Percentiles rank a stretch among this genome's conserved stretches.
Conservation (phyloP, 1,140 invertebrate genomes). For the Drosophila grimshawi region DNA sequence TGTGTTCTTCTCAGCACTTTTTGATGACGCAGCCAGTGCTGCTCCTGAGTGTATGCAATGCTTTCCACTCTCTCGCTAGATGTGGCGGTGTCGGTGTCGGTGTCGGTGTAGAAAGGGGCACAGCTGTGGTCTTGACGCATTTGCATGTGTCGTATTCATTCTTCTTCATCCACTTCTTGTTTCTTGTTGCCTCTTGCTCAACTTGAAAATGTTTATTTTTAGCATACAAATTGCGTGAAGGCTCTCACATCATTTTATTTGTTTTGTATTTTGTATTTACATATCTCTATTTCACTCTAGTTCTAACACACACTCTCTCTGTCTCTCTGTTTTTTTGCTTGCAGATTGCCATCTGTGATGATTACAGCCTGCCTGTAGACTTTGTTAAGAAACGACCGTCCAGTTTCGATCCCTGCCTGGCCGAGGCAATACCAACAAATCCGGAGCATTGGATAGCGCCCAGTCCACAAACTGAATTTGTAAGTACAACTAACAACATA, state of each 20-base stretch:
- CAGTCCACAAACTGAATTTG: slow-evolving; percentile 87
- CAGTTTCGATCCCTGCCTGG: slow-evolving; percentile 86
- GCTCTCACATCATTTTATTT: background rate
- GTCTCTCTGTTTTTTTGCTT: slow-evolving; percentile 75
- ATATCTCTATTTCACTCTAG: background rate
- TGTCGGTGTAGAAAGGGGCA: slow-evolving; percentile 12
- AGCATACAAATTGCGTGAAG: slow-evolving; percentile 34
- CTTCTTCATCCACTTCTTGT: slow-evolving; percentile 23
- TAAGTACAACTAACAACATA: slow-evolving; percentile 81
- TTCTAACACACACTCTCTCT: slow-evolving; percentile 4
- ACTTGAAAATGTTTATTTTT: slow-evolving; percentile 51
- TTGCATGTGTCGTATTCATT: slow-evolving; percentile 41
- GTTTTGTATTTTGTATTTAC: background rate
- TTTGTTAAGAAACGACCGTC: slow-evolving; percentile 89
- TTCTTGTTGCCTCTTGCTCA: slow-evolving; percentile 20
- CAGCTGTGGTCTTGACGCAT: slow-evolving; percentile 14
- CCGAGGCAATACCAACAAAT: slow-evolving; percentile 85
- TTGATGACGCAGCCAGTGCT: slow-evolving; percentile 70
- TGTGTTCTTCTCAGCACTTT: slow-evolving; percentile 67
- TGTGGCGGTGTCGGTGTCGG: slow-evolving; percentile 2
- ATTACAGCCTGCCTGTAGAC: slow-evolving; percentile 92
- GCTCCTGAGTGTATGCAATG: slow-evolving; percentile 33
- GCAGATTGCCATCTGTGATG: slow-evolving; percentile 91
- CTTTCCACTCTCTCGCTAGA: slow-evolving; percentile 20
- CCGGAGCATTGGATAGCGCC: slow-evolving; percentile 85